Base-by-base conservation (phyloP, 2,113 vertebrate genomes). In the Phainopepla nitens region DNA sequence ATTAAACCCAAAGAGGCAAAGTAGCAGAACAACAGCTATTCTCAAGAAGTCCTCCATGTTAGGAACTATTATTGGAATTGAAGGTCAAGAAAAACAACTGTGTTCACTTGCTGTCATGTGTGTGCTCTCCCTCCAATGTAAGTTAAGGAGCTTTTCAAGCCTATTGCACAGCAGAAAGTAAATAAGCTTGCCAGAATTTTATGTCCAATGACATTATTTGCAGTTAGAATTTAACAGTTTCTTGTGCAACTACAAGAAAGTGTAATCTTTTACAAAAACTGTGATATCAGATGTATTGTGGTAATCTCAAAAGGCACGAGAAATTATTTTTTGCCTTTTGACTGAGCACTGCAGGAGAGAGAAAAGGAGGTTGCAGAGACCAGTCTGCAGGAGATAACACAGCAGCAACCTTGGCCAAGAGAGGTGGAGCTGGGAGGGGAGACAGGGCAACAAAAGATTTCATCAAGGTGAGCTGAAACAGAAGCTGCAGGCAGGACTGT, bases 1-100 rank as follows among this genome's bases (percentile, higher is more conserved):
- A 47, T 75, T 85, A 89, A 92, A 85, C 44, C 51, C 66, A 47
- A 82, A 50, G 58, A 93, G 50, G 64, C 53, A 51, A 68, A 90
- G 56, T 50, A 80, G 65, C 0, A 0, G 90, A 70, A 85, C 69
- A 53, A 9, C 88, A 91, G 66, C 93, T 96, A 77, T 69, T 92
- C 66, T 77, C 62, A 53, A 66, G 28, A 93, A 85, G 25, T 77
- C 24, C 21, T 95, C 8, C 60, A 41, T 71, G 51, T 53, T 82
- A 70, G 69, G 42, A 76, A 13, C 25, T 96, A 3, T 75, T 87
- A 61, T 4, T 81, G 86, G 91, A 94, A 80, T 11, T 58, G 71
- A 91, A 96, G 95, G 88, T 91, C 86, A 92, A 66, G 50, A 15
- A 62, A 57, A 87, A 75, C 47, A 84, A 41, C 31, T 24, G 17